Evolutionary conservation across 1,140 invertebrate genomes (phyloP), one percentile per base, ranked within the genome.

Genomic region (Lithobius niger): DNA sequence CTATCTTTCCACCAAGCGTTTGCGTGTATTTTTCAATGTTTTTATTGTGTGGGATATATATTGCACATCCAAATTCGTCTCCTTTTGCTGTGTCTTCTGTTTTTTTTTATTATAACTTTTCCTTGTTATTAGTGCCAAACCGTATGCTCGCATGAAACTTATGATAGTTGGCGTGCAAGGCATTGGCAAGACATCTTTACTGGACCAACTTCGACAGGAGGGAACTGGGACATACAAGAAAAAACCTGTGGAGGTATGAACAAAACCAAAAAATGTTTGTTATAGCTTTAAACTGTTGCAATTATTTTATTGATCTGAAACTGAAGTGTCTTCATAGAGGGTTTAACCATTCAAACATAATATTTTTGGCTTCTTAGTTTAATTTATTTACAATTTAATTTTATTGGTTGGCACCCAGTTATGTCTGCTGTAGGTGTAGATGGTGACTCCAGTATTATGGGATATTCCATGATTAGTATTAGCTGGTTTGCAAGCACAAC

Each of bases 91-190:
- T 15, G 21, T 44, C 3, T n/a, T 3, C n/a, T n/a, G n/a, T n/a
- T n/a, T n/a, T n/a, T n/a, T n/a, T n/a, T n/a, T 36, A 15, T 0
- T 31, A 15, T 27, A 16, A 16, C 2, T 55, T 25, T 18, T 55
- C 26, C n/a, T 59, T 52, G n/a, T 3, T 15, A 43, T 66, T 84
- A 97, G 76, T 71, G 92, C 94, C 0, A 83, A 85, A 66, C 86
- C 90, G 0, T 98, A 98, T 70, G 86, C 90, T 3, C 75, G 90
- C 36, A 91, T 99, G 84, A 98, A 97, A 67, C 74, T 99, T 2
- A 97, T 99, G 94, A 82, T 99, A 45, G 92, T 98, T 16, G 96
- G 96, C 0, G 80, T 89, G 10, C 87, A 95, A 67, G 88, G 88
- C 15, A 91, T 89, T 61, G 89, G 92, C 0, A 97, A 97, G 70